Evolutionary conservation across 2,113 vertebrate species (phyloP).

Genomic region (Baryphthengus martii): DNA sequence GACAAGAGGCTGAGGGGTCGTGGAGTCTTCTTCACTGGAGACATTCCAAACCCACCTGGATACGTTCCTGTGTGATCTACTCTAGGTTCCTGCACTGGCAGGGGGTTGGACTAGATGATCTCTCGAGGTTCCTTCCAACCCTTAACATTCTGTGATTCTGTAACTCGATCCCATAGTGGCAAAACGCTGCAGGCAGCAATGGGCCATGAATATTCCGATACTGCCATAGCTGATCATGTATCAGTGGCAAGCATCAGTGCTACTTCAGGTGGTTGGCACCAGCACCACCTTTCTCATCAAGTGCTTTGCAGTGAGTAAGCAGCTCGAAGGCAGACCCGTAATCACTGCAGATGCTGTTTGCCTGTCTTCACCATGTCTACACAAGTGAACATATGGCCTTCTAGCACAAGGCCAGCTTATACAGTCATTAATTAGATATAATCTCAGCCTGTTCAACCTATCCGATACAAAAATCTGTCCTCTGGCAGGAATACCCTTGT

Average conservation of each 20-base stretch:
- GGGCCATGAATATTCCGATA: neutral
- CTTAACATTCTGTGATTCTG: no score
- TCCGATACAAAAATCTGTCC: neutral
- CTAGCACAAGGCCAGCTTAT: constrained; percentile 23
- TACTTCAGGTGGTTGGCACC: constrained; percentile 1
- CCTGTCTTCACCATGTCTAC: neutral
- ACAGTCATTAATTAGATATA: constrained; percentile 26
- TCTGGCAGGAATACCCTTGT: neutral
- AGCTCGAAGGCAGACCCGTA: constrained; percentile 15
- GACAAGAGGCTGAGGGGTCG: neutral
- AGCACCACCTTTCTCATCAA: neutral
- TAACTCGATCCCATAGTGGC: neutral
- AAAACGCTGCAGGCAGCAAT: neutral
- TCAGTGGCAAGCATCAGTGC: neutral
- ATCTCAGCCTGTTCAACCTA: neutral
- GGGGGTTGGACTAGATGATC: no score
- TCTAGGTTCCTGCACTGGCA: no score
- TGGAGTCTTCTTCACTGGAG: no score
- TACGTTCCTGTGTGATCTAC: no score
- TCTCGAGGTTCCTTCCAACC: no score
- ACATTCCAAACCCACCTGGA: no score
- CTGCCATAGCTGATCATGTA: neutral
- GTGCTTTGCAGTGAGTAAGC: neutral
- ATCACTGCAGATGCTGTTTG: constrained; percentile 48
- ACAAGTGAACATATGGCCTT: constrained; percentile 34